phyloP scores from a whole-genome alignment of 1,140 invertebrate genomes.

The Vanessa tameamea region DNA sequence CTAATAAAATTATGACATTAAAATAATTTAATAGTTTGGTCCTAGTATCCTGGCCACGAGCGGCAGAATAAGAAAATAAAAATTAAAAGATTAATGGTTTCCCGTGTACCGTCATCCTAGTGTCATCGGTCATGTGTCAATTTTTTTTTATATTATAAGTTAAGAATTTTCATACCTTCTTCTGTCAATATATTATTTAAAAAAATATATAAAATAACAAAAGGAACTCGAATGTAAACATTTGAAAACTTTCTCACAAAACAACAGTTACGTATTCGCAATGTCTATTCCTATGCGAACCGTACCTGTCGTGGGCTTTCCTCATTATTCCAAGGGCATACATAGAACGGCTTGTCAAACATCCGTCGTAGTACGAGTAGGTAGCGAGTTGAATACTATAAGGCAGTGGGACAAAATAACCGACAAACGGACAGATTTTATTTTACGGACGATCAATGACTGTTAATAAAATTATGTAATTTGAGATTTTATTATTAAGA shows the following conservation, averaged over 20 bases:
- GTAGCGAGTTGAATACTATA: conserved; percentile 38
- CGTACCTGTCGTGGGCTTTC: conserved; percentile 25
- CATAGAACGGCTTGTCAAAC: conserved; percentile 42
- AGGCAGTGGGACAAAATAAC: conserved; percentile 36
- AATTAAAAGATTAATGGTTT: no score
- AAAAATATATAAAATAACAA: neutral
- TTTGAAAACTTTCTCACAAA: conserved; percentile 33
- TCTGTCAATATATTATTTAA: neutral
- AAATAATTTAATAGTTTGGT: no score
- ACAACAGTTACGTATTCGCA: conserved; percentile 32
- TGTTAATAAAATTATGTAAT: conserved; percentile 5
- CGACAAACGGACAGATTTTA: conserved; percentile 7
- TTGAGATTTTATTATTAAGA: neutral
- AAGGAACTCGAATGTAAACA: neutral
- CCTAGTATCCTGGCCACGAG: no score
- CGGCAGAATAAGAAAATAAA: no score
- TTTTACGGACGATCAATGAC: neutral
- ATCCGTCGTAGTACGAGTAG: conserved; percentile 44
- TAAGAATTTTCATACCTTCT: neutral
- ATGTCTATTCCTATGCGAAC: conserved; percentile 36
- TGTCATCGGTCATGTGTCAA: no score
- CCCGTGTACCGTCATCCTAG: no score
- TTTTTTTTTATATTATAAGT: neutral
- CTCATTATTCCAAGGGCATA: conserved; percentile 53
- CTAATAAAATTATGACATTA: no score